These are phyloP conservation scores for Galerucella nymphaeae DNA, from an alignment of 2,888 invertebrate species.

Conservation along the genomic window DNA sequence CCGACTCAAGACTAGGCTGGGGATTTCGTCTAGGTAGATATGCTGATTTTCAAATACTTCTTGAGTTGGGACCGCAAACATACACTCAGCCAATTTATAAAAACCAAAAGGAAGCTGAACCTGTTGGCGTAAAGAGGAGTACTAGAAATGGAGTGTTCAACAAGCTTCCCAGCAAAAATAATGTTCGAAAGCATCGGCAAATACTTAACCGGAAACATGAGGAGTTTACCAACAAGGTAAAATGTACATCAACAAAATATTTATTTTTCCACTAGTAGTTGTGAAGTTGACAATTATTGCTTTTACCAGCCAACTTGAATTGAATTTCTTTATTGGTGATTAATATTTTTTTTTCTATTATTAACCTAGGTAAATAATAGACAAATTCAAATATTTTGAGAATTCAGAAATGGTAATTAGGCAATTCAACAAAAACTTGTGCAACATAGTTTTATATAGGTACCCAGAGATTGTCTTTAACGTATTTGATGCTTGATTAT, in stretches of 20 bases:
- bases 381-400: too few species aligned
- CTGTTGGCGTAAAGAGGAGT: neutral
- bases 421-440: too few species aligned
- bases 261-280: too few species aligned
- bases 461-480: too few species aligned
- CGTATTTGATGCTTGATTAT: too few species aligned
- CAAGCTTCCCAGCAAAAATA: conserved; percentile 59
- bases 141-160: neutral
- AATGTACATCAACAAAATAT: conserved; percentile 11
- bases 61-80: conserved; percentile 83
- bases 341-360: too few species aligned
- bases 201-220: conserved; percentile 57
- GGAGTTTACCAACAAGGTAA: conserved; percentile 15
- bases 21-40: conserved; percentile 85
- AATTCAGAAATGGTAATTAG: too few species aligned
- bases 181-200: conserved; percentile 58
- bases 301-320: too few species aligned
- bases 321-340: too few species aligned
- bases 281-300: too few species aligned
- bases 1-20: conserved; percentile 82
- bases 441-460: too few species aligned
- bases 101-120: neutral
- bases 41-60: conserved; percentile 81
- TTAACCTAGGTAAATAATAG: too few species aligned
- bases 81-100: conserved; percentile 74